Conservation (phyloP, 2,888 invertebrate genomes). For the Archips xylosteana region DNA sequence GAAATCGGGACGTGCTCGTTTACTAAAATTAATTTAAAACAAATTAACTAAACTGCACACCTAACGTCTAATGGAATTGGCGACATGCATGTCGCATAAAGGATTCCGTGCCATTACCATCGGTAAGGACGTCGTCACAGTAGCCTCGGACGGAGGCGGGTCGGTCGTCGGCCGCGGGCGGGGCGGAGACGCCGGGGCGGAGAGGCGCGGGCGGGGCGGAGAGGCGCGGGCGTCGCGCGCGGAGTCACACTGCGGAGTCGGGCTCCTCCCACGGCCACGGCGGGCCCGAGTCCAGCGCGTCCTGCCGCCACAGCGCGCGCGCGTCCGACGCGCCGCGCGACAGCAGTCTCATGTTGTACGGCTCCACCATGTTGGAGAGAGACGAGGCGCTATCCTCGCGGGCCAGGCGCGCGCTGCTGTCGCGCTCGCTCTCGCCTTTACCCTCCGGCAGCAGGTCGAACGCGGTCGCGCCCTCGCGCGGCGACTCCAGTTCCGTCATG, state of each 20-base stretch:
- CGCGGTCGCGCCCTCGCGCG: conserved; percentile 55
- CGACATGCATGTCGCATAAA: neutral
- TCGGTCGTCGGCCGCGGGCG: neutral
- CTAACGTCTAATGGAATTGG: conserved; percentile 21
- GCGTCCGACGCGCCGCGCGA: conserved; percentile 67
- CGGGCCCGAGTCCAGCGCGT: conserved; percentile 77
- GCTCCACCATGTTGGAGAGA: conserved; percentile 73
- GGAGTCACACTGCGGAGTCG: conserved; percentile 76
- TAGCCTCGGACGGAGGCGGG: neutral
- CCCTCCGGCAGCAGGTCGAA: conserved; percentile 47
- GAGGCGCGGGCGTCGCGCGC: neutral
- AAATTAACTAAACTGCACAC: conserved; percentile 8
- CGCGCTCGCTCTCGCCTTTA: conserved; percentile 46
- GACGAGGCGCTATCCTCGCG: conserved; percentile 66
- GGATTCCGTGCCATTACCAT: neutral
- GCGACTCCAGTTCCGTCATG: conserved; percentile 72
- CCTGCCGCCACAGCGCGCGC: conserved; percentile 79
- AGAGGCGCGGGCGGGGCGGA: too few relatives aligned
- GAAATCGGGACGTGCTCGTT: conserved; percentile 22
- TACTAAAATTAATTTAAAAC: conserved; percentile 5
- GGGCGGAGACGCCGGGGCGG: neutral
- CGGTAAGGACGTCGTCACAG: conserved; percentile 9
- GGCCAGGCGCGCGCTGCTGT: conserved; percentile 43
- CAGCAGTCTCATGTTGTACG: conserved; percentile 78
- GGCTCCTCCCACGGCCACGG: conserved; percentile 83